Evolutionary conservation across 2,113 vertebrate genomes (phyloP).

Genomic region (Spilogale gracilis): DNA sequence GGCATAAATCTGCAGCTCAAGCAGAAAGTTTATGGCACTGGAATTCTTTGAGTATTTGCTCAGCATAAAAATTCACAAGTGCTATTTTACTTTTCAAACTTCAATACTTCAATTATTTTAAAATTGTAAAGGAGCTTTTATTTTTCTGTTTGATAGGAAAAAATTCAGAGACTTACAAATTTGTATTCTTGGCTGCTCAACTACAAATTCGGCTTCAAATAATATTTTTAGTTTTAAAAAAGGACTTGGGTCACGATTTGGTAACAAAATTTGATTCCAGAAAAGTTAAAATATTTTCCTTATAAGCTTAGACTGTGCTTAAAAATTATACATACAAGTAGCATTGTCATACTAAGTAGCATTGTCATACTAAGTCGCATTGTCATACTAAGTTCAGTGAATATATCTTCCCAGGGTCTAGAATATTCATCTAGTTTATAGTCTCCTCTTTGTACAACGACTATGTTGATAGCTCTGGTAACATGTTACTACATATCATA

Average conservation of each 20-base stretch:
- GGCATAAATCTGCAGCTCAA: background rate
- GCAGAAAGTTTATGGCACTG: background rate
- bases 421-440: background rate
- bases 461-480: background rate
- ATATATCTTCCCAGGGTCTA: background rate
- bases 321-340: background rate
- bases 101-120: conserved; percentile 9
- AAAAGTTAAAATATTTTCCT: conserved; percentile 6
- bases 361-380: background rate
- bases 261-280: background rate
- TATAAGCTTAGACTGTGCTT: background rate
- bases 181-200: background rate
- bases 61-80: conserved; percentile 21
- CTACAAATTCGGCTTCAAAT: background rate
- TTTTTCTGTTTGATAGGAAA: background rate
- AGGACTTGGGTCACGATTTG: background rate
- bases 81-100: background rate
- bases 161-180: background rate
- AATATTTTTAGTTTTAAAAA: background rate
- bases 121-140: background rate
- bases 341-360: too few relatives aligned
- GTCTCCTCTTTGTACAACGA: background rate
- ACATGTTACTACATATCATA: background rate
- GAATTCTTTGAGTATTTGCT: conserved; percentile 15
- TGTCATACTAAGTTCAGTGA: background rate